phyloP scores from a whole-genome alignment of 2,888 invertebrate genomes.

The Pterobdella sp. region DNA sequence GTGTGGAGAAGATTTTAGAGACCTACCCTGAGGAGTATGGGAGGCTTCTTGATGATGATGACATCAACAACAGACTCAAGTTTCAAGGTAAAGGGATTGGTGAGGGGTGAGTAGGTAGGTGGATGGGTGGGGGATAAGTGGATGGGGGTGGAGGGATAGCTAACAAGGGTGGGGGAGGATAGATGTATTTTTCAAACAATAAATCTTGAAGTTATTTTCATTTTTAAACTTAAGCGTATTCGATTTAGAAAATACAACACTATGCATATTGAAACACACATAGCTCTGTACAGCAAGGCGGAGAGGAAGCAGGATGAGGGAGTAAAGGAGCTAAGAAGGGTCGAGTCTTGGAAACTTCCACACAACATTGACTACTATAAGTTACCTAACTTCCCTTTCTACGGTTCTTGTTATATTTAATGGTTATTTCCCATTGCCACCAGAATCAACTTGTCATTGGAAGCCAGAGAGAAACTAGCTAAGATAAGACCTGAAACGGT shows the following conservation, averaged over 20 bases:
- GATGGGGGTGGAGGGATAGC: not conserved
- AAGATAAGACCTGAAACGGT: conserved; percentile 65
- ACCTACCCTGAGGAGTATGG: not conserved
- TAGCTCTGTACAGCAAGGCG: conserved; percentile 60
- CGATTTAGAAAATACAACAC: not conserved
- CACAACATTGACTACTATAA: conserved; percentile 62
- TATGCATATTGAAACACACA: conserved; percentile 40
- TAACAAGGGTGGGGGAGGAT: not conserved
- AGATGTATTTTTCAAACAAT: not conserved
- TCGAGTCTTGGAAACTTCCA: conserved; percentile 65
- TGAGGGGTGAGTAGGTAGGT: not conserved
- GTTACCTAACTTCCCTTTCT: conserved; percentile 46
- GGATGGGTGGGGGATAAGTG: not conserved
- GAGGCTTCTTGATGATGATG: not conserved
- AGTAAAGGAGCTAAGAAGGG: conserved; percentile 62
- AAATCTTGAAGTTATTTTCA: too few relatives aligned
- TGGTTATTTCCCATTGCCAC: conserved; percentile 10
- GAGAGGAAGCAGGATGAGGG: conserved; percentile 59
- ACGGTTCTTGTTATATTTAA: not conserved
- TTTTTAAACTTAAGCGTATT: not conserved
- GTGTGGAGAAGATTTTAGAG: not conserved
- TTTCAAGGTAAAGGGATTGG: conserved; percentile 22
- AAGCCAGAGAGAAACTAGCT: conserved; percentile 64
- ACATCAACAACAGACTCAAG: conserved; percentile 13
- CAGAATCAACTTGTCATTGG: conserved; percentile 60